Percentiles rank a stretch among this genome's conserved stretches.
Evolutionary conservation across 2,888 invertebrate genomes (phyloP).

Genomic region (Romanomermis culicivorax): DNA sequence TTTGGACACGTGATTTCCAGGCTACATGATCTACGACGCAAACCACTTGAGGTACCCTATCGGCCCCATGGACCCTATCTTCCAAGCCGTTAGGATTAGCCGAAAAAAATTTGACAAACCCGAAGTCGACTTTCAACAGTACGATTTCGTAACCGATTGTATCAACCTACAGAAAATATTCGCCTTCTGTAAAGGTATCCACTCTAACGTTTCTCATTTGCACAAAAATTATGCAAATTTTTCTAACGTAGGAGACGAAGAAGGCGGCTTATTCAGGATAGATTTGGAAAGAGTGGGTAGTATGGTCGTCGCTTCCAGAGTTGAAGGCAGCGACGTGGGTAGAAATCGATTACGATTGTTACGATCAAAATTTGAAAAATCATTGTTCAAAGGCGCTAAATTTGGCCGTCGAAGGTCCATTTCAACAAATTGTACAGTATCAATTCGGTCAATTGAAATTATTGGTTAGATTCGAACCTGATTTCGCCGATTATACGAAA

Average conservation of each 20-base stretch:
- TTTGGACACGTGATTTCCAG: too few relatives aligned
- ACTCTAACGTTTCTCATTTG: background rate
- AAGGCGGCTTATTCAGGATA: conserved; percentile 25
- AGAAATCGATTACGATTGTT: conserved; percentile 22
- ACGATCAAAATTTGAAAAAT: conserved; percentile 20
- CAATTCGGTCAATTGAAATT: conserved; percentile 24
- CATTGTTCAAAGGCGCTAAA: conserved; percentile 20
- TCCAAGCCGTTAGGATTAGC: conserved; percentile 21
- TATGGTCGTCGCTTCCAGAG: conserved; percentile 23
- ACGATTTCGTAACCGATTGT: conserved; percentile 27
- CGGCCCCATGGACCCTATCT: conserved; percentile 23
- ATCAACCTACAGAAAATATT: conserved; percentile 28
- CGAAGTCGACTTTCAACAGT: conserved; percentile 21
- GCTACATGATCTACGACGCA: conserved; percentile 23
- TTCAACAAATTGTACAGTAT: conserved; percentile 18
- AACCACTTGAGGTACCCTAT: conserved; percentile 20
- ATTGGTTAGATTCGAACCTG: conserved; percentile 25
- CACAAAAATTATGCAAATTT: background rate
- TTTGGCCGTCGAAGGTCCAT: conserved; percentile 17
- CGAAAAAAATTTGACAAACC: background rate
- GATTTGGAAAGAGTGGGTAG: conserved; percentile 27
- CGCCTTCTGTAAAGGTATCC: conserved; percentile 17
- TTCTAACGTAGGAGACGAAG: conserved; percentile 19
- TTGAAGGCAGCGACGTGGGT: conserved; percentile 26
- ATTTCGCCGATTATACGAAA: conserved; percentile 23